A percentile compares a stretch with the other conserved stretches of the same genome.
phyloP scores from a whole-genome alignment of 1,140 invertebrate species.

The Gryllus bimaculatus region DNA sequence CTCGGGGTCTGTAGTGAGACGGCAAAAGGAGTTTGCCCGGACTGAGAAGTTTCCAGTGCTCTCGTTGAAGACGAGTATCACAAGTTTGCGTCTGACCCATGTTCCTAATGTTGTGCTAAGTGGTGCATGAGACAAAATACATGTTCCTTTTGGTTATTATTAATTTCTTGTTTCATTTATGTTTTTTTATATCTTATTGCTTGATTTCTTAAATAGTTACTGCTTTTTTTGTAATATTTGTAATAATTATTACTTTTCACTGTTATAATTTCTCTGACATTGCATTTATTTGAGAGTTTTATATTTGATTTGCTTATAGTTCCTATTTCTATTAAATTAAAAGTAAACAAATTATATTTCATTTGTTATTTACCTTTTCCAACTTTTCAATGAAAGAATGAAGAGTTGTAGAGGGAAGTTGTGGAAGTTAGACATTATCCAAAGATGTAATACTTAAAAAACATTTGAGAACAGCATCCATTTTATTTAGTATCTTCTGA shows the following conservation, averaged over 20 bases:
- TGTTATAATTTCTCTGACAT: neutral
- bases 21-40: neutral
- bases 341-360: neutral
- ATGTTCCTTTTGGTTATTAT: neutral
- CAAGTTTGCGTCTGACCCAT: neutral
- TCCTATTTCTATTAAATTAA: neutral
- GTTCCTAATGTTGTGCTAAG: neutral
- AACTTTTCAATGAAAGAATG: neutral
- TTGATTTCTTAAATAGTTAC: neutral
- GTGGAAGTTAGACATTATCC: neutral
- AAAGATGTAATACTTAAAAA: neutral
- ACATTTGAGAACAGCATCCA: neutral
- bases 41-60: neutral
- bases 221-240: neutral
- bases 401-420: neutral
- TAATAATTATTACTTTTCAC: neutral
- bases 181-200: neutral
- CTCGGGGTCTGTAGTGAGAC: neutral
- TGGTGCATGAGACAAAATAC: neutral
- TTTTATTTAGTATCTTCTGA: neutral
- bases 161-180: neutral
- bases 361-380: neutral
- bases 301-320: slow-evolving; percentile 3
- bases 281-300: neutral
- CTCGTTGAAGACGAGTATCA: neutral